Evolutionary conservation across 2,797 vertebrate species (phyloP).

Genomic region (Eulemur coronatus): DNA sequence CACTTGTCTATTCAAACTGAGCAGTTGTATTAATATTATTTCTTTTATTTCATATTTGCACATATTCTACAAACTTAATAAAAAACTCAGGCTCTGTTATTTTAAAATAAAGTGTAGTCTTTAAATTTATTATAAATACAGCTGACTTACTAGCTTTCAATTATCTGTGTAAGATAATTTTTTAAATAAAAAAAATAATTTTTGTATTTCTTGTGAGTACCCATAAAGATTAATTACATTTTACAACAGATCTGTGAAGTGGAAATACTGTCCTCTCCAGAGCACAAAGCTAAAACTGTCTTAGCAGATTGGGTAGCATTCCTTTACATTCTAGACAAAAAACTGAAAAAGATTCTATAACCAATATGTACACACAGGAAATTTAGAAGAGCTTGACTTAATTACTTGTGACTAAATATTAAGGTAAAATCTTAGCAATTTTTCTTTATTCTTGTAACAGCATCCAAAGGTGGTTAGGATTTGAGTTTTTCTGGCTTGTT

Average conservation of each 20-base stretch:
- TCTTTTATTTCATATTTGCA: background rate
- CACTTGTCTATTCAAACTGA: background rate
- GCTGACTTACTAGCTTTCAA: background rate
- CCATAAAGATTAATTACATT: conserved; percentile 13
- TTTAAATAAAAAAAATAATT: background rate
- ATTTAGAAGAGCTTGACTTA: background rate
- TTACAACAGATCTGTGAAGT: background rate
- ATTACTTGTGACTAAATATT: background rate
- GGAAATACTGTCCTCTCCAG: background rate
- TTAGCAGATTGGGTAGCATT: background rate
- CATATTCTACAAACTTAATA: background rate
- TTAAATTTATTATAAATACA: background rate
- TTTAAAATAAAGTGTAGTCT: background rate
- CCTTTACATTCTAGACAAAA: background rate
- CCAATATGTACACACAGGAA: background rate
- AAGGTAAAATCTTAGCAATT: background rate
- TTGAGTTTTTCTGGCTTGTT: background rate
- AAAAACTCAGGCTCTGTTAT: background rate
- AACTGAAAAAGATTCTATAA: background rate
- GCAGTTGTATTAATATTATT: background rate
- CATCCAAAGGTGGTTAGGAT: background rate
- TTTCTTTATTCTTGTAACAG: background rate
- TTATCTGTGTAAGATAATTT: background rate
- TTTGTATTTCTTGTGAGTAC: background rate
- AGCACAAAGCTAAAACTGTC: background rate